Percentiles rank a stretch among this genome's conserved stretches.
Conservation (phyloP, 2,113 vertebrate genomes). For the western clawed frog (Xenopus tropicalis) region DNA sequence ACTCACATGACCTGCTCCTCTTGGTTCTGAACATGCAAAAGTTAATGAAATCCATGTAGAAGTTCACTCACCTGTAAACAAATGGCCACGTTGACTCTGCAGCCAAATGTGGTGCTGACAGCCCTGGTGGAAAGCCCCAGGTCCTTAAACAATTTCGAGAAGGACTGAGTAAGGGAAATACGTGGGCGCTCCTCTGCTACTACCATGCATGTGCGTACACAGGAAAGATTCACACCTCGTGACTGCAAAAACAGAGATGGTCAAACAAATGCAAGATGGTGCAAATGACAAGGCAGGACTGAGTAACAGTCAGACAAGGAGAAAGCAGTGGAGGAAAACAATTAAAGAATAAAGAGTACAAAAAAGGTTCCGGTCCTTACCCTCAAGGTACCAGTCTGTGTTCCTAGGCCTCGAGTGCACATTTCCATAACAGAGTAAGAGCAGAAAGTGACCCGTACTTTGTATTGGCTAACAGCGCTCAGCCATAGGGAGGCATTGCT, state of each 20-base stretch:
- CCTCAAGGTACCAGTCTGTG: constrained; percentile 81
- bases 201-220: constrained; percentile 94
- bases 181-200: constrained; percentile 93
- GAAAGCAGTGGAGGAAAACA: background rate
- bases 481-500: constrained; percentile 90
- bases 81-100: constrained; percentile 91
- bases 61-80: constrained; percentile 84
- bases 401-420: constrained; percentile 90
- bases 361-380: constrained; percentile 60
- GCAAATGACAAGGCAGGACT: background rate
- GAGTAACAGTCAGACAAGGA: constrained; percentile 6
- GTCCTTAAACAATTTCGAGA: constrained; percentile 96
- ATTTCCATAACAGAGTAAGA: constrained; percentile 97
- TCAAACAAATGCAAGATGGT: constrained; percentile 10
- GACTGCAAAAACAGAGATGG: constrained; percentile 58
- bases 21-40: background rate
- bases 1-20: background rate
- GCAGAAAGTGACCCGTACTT: constrained; percentile 92
- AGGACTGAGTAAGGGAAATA: constrained; percentile 84
- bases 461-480: constrained; percentile 90
- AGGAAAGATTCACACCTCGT: constrained; percentile 88
- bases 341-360: background rate
- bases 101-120: constrained; percentile 95
- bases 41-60: background rate
- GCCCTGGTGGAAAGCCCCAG: constrained; percentile 87